Base-by-base conservation (phyloP, 2,888 invertebrate genomes). In the Idaea biselata region DNA sequence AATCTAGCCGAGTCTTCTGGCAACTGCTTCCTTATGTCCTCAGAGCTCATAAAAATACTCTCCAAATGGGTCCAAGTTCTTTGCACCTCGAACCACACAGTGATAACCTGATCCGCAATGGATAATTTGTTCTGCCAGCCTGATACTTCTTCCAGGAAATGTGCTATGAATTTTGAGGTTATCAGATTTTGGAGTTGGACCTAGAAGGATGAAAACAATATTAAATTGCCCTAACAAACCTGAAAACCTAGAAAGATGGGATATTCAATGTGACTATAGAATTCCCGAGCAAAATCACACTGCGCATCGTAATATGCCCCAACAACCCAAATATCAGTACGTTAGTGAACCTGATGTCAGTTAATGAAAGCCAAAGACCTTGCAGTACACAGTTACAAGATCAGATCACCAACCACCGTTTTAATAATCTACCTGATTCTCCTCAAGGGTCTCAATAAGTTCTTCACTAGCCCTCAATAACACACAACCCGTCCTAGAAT, bases 31-130 rank as follows among this genome's bases (percentile, higher is more conserved):
- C 98, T 94, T 73, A 99, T 99, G 86, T 99, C 99, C 85, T 99
- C 98, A 0, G 99, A 98, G 72, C 98, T 98, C 95, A 99, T 98
- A 84, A 99, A 99, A 82, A 99, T 99, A 76, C 98, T 98, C 90
- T 99, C 99, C 67, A 99, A 94, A 89, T 99, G 98, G 77, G 97
- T 97, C 99, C 99, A 99, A 25, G 98, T 98, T 63, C 99, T 93
- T 89, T 99, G 99, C 31, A 99, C 98, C 91, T 99, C 99, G 91
- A 98, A 97, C 97, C 97, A 97, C 6, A 97, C 93, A 0, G 96
- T 96, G 61, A 97, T 97, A 8, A 97, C 98, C 93, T 98, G 98
- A 91, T 99, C 99, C 53, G 99, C 98, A 70, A 97, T 95, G 67
- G 97, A 97, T 17, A 99, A 89, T 80, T 97, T 97, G 78, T 96